Base-by-base conservation (phyloP, 2,113 vertebrate species). In the Daubentonia madagascariensis region DNA sequence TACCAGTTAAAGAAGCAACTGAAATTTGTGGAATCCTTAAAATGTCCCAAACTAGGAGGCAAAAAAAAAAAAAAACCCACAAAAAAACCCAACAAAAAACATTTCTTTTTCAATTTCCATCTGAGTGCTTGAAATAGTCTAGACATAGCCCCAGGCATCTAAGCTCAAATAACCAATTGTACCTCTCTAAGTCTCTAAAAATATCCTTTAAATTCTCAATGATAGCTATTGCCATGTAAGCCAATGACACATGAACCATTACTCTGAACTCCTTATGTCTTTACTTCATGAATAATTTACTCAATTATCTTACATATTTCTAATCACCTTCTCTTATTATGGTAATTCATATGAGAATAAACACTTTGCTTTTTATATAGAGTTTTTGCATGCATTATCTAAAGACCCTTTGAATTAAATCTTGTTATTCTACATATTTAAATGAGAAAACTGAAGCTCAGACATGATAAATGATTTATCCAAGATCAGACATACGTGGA, bases 21-120 rank as follows among this genome's bases (percentile, higher is more conserved):
- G 68, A 97, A 97, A 96, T 97, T 91, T 92, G 68, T 87, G 45
- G 79, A 96, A 90, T 95, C 59, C 37, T 97, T 94, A 95, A 92
- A 86, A 80, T 92, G 52, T 9, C 89, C 86, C 52, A 92, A 93
- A 96, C 43, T 92, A 52, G 28, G 32, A 75, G 11, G 59, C 6
- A 6, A 32, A 22, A 20, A 23, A 30, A 68, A 23, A 12, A 12
- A 10, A 59, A 59, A 59, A 59, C n/a, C n/a, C n/a, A 59, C 22
- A 59, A 23, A 57, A 23, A 57, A 57, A 1, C n/a, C n/a, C 6
- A 40, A 12, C 35, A 13, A 52, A 65, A 75, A 16, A 20, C 37
- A 18, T 35, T 28, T 23, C 78, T 61, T 96, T 88, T 75, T 76
- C 50, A 70, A 54, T 94, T 89, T 96, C 25, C 17, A 75, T 94